Conservation (phyloP, 2,113 vertebrate species). For the Alectura lathami region DNA sequence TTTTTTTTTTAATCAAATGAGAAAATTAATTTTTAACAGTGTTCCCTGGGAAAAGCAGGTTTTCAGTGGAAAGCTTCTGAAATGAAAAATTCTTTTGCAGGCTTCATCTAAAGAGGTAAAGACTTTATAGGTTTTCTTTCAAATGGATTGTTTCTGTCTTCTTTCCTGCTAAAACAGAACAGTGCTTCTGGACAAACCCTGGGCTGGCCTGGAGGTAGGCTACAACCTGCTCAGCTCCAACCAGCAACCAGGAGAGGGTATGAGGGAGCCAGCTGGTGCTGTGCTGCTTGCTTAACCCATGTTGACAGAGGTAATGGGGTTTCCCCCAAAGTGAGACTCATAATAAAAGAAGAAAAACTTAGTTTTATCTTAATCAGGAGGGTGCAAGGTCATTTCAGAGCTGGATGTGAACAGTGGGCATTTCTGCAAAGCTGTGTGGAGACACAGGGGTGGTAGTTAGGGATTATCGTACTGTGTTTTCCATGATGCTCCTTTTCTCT, state of each 20-base stretch:
- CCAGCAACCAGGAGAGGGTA: not conserved
- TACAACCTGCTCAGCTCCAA: not conserved
- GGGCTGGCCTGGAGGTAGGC: not conserved
- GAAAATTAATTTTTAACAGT: not conserved
- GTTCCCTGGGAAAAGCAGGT: not conserved
- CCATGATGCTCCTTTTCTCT: not conserved
- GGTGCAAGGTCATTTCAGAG: not conserved
- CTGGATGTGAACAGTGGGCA: rapidly evolving
- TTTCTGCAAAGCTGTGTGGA: not conserved
- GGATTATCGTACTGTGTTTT: not conserved
- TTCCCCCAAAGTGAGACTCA: not conserved
- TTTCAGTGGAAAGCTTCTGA: not conserved
- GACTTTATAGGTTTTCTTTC: not conserved
- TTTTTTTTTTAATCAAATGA: not conserved
- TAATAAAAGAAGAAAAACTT: not conserved
- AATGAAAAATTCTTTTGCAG: not conserved
- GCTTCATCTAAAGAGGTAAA: not conserved
- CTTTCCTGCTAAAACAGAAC: not conserved
- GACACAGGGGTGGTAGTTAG: not conserved
- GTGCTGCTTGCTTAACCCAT: not conserved
- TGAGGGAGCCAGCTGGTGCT: not conserved
- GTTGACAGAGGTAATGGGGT: not conserved
- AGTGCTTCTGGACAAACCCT: not conserved
- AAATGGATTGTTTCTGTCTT: not conserved
- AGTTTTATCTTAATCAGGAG: not conserved